Conservation (phyloP, 2,888 invertebrate genomes). For the Axea sp. region DNA sequence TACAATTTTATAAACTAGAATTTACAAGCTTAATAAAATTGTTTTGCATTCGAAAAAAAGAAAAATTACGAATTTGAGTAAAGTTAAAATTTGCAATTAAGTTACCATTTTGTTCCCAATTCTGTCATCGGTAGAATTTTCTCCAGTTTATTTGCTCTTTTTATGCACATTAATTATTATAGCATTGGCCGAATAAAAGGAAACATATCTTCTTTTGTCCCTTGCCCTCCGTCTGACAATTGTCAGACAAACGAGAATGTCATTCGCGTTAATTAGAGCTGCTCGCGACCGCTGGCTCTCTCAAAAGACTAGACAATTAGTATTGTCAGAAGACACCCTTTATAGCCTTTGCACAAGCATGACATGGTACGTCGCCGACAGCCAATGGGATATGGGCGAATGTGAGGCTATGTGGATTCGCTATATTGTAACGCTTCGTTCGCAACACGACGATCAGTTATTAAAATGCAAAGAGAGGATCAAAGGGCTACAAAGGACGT, state of each 20-base stretch:
- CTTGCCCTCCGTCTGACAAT: constrained; percentile 56
- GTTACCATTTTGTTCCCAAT: too few relatives aligned
- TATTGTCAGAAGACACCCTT: constrained; percentile 64
- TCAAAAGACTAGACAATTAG: constrained; percentile 65
- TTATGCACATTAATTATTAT: constrained; percentile 5
- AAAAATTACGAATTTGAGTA: too few relatives aligned
- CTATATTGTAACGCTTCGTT: constrained; percentile 47
- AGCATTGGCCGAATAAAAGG: background rate
- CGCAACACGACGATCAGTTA: constrained; percentile 64
- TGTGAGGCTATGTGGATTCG: constrained; percentile 22
- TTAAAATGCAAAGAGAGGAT: constrained; percentile 74
- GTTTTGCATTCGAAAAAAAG: too few relatives aligned
- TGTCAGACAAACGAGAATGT: constrained; percentile 66
- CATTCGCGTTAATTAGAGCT: constrained; percentile 67
- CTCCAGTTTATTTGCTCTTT: background rate
- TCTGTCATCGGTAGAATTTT: too few relatives aligned
- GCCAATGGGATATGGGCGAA: constrained; percentile 43
- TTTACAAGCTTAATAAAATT: too few relatives aligned
- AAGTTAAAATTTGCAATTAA: too few relatives aligned
- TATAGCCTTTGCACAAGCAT: constrained; percentile 35
- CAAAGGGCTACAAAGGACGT: constrained; percentile 70
- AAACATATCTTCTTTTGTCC: constrained; percentile 11
- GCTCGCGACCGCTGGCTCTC: constrained; percentile 39
- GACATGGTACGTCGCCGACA: constrained; percentile 32
- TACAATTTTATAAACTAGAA: too few relatives aligned